Evolutionary conservation across 2,113 vertebrate genomes (phyloP), one percentile per base, ranked within the genome.

Genomic region (Grammomys dolichurus): DNA sequence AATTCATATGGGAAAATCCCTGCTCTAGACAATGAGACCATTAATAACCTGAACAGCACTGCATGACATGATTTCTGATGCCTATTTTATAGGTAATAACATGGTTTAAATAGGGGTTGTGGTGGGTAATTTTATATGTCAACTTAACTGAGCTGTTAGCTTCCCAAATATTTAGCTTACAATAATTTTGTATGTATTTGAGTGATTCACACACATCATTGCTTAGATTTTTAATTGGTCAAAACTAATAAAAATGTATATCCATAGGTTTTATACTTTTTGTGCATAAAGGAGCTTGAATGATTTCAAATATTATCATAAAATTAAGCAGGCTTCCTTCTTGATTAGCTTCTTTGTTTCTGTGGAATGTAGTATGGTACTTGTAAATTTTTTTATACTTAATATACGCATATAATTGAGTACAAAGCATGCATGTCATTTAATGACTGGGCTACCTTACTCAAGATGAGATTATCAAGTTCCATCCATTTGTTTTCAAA

Each of bases 51-150:
- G 28, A 87, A 87, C 0, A 54, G 26, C 22, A 9, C 3, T 78
- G 5, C 10, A 3, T 16, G n/a, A 43, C 1, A 92, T 65, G 33
- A 6, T 91, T 94, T 77, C 24, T 78, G 24, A 91, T 88, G 4
- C 19, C 4, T 5, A 31, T 81, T 90, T 90, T 81, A 13, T 43
- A 92, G 69, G 56, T 75, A 17, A 67, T 76, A 93, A 89, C 77
- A 46, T 4, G 65, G 26, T 48, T 80, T 56, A 92, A 78, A 3
- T 43, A 28, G 26, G 16, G 75, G 26, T 14, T 80, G 0, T 56
- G 17, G 36, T 78, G 40, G 6, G 72, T 93, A 86, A 89, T 85
- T 78, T 72, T 75, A 78, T 90, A 3, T 22, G 2, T 60, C 46
- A 60, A 7, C 5, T 54, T 96, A 9, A 48, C 14, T 69, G 24